phyloP scores from a whole-genome alignment of 2,888 invertebrate species.

The Druceiella hillmani region DNA sequence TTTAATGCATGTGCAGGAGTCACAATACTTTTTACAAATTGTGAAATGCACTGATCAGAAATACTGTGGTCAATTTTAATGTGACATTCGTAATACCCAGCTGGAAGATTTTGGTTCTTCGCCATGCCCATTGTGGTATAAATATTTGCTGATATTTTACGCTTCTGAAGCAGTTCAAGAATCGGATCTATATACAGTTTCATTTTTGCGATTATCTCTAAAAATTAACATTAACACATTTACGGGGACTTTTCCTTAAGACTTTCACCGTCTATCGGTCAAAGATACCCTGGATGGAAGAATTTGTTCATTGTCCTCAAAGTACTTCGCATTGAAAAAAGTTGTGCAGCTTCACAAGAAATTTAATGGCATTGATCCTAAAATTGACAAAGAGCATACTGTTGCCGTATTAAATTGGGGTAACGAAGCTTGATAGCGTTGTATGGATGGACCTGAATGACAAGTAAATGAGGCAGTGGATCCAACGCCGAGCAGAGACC shows the following conservation, averaged over 20 bases:
- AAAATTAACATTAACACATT: no score
- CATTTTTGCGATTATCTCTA: no score
- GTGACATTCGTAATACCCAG: slow-evolving; percentile 1
- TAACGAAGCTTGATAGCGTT: slow-evolving; percentile 10
- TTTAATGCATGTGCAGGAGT: slow-evolving; percentile 6
- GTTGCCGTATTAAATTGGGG: slow-evolving; percentile 10
- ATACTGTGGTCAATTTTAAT: slow-evolving; percentile 3
- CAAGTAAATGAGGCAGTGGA: slow-evolving; percentile 5
- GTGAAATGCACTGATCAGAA: slow-evolving; percentile 5
- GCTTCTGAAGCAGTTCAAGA: slow-evolving; percentile 1
- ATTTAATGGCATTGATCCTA: slow-evolving; percentile 6
- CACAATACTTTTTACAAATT: slow-evolving; percentile 7
- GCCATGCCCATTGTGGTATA: slow-evolving; percentile 4
- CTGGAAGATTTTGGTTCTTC: slow-evolving; percentile 4
- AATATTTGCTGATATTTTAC: slow-evolving; percentile 5
- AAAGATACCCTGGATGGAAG: no score
- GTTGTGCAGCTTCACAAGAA: no score
- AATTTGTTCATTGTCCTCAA: no score
- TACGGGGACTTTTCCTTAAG: no score
- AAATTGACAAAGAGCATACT: slow-evolving; percentile 11
- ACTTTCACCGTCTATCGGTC: no score
- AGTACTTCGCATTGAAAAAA: no score
- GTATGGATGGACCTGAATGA: slow-evolving; percentile 8
- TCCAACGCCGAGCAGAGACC: no score
- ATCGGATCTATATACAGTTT: no score